Conservation (phyloP, 1,140 invertebrate genomes). For the Drosophila persimilis region DNA sequence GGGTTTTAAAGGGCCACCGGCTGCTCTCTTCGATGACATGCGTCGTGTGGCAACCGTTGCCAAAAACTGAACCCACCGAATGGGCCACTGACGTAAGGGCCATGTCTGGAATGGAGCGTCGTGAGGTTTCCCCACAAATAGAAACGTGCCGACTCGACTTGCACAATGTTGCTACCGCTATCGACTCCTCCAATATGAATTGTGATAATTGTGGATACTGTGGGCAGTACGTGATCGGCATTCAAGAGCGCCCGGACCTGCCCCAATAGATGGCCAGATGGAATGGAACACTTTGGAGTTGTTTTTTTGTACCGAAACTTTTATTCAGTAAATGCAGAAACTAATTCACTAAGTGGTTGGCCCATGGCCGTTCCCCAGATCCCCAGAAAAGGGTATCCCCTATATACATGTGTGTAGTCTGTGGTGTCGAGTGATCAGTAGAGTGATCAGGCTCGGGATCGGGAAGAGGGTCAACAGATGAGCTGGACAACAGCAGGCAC, state of each 20-base stretch:
- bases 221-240: conserved; percentile 47
- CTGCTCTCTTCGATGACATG: not conserved
- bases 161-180: conserved; percentile 32
- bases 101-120: conserved; percentile 11
- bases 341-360: conserved; percentile 63
- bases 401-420: conserved; percentile 36
- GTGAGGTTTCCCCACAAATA: conserved; percentile 51
- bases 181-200: conserved; percentile 40
- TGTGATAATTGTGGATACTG: conserved; percentile 40
- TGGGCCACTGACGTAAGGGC: conserved; percentile 39
- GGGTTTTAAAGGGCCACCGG: conserved; percentile 57
- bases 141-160: conserved; percentile 55
- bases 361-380: conserved; percentile 51
- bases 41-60: conserved; percentile 54
- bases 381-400: conserved; percentile 58
- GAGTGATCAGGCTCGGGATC: conserved; percentile 1
- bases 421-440: conserved; percentile 22
- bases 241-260: conserved; percentile 37
- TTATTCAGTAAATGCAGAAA: conserved; percentile 82
- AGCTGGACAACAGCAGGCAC: conserved; percentile 51
- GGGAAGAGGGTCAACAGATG: conserved; percentile 21
- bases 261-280: conserved; percentile 28
- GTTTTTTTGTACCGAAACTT: conserved; percentile 82
- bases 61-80: conserved; percentile 42
- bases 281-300: not conserved